Evolutionary conservation across 2,888 invertebrate species (phyloP).

Genomic region (Apodemia zela): DNA sequence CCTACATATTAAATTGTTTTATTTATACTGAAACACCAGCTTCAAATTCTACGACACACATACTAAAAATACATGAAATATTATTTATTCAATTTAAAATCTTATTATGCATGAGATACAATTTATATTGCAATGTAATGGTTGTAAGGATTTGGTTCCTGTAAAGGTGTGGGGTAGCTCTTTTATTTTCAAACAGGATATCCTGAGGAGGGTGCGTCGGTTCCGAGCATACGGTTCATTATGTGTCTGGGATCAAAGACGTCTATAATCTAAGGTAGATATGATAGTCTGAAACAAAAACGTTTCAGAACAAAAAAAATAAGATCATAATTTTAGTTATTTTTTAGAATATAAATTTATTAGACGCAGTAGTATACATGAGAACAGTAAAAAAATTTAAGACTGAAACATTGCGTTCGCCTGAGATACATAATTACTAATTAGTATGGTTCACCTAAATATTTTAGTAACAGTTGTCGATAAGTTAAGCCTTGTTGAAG

Average conservation of each 20-base stretch:
- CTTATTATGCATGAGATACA: neutral
- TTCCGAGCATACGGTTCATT: constrained; percentile 66
- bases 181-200: constrained; percentile 76
- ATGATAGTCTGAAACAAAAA: neutral
- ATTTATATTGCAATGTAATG: constrained; percentile 18
- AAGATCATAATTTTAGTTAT: no score
- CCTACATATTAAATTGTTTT: neutral
- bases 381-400: no score
- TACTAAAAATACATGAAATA: constrained; percentile 9
- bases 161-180: constrained; percentile 63
- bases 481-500: no score
- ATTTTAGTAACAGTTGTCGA: no score
- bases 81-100: constrained; percentile 17
- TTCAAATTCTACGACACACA: constrained; percentile 13
- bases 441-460: no score
- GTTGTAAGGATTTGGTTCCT: constrained; percentile 28
- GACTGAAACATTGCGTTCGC: no score
- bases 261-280: constrained; percentile 14
- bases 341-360: no score
- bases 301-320: no score
- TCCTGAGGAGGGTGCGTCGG: constrained; percentile 60
- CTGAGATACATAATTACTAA: no score
- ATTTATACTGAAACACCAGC: neutral
- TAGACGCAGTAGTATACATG: no score
- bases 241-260: constrained; percentile 31